phyloP scores from a whole-genome alignment of 2,113 vertebrate genomes.

The Calyptommatus sinebrachiatus region DNA sequence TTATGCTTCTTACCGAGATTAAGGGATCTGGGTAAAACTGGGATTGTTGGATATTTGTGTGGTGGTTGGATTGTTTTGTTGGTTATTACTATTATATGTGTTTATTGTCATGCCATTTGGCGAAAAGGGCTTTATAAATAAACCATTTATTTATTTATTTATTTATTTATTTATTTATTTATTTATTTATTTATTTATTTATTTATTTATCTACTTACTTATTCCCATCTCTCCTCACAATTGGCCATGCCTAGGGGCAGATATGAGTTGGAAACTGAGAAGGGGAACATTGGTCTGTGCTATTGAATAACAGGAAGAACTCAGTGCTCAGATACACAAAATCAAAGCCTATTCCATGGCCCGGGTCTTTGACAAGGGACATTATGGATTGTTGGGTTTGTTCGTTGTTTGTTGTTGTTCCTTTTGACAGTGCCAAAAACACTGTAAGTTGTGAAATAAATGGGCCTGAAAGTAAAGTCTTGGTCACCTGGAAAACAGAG shows the following conservation, averaged over 20 bases:
- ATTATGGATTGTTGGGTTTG: background rate
- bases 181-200: no score
- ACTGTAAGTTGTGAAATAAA: constrained; percentile 48
- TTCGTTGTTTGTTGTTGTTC: constrained; percentile 26
- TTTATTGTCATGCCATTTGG: no score
- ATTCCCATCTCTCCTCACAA: background rate
- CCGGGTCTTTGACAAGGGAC: constrained; percentile 41
- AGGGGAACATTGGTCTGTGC: background rate
- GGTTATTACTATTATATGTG: no score
- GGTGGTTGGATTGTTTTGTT: no score
- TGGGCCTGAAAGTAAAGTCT: constrained; percentile 49
- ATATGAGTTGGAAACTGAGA: background rate
- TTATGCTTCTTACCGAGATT: no score
- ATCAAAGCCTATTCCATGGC: background rate
- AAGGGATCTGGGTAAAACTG: no score
- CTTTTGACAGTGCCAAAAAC: constrained; percentile 52
- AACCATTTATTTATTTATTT: no score
- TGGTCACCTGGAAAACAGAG: constrained; percentile 58
- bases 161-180: no score
- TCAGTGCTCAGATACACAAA: background rate
- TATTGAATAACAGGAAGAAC: background rate
- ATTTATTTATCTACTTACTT: no score
- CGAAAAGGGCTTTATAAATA: no score
- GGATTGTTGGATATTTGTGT: no score
- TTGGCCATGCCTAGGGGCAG: background rate